Evolutionary conservation across 2,113 vertebrate species (phyloP).

Genomic region (Lota lota): DNA sequence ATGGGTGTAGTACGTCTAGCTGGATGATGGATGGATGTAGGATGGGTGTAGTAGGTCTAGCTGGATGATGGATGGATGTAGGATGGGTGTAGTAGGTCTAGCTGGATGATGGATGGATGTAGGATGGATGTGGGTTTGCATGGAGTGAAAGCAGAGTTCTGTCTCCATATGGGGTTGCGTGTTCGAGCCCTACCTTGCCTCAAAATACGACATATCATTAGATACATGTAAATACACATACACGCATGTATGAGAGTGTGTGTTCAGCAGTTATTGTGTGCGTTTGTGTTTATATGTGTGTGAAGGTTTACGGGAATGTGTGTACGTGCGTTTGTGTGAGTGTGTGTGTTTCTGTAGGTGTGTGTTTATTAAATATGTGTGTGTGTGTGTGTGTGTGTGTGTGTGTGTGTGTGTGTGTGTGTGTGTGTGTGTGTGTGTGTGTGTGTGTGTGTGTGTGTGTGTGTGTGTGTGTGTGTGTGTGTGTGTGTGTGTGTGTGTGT

Average conservation of each 20-base stretch:
- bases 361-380: too few relatives aligned
- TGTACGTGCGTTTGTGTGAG: not conserved
- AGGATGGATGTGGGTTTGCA: too few relatives aligned
- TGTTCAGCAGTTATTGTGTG: not conserved
- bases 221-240: not conserved
- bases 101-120: too few relatives aligned
- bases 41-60: too few relatives aligned
- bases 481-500: not conserved
- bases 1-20: too few relatives aligned
- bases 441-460: not conserved
- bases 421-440: not conserved
- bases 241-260: not conserved
- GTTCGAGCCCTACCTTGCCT: not conserved
- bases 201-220: not conserved
- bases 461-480: not conserved
- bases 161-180: not conserved
- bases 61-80: too few relatives aligned
- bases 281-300: not conserved
- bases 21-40: too few relatives aligned
- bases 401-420: constrained; percentile 10
- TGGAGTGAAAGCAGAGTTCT: too few relatives aligned
- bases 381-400: not conserved
- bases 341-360: not conserved
- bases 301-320: not conserved
- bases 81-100: too few relatives aligned